Percentiles rank a stretch among this genome's conserved stretches.
phyloP scores from a whole-genome alignment of 2,888 invertebrate genomes.

The Eupithecia vulgata region DNA sequence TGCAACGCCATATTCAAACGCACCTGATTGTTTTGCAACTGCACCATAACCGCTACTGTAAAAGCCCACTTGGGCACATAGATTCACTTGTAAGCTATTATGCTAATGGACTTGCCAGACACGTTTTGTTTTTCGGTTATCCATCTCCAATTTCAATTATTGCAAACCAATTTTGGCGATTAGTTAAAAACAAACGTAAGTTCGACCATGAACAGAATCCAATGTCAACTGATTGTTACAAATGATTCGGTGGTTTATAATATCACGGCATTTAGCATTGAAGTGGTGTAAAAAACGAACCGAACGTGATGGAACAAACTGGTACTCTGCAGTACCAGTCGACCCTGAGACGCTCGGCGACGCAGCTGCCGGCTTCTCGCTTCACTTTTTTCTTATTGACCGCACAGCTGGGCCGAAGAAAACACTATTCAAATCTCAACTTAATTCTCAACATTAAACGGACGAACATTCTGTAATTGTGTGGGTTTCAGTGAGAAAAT shows the following conservation, averaged over 20 bases:
- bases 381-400: constrained; percentile 55
- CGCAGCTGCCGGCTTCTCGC: constrained; percentile 66
- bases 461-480: constrained; percentile 36
- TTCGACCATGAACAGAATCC: constrained; percentile 50
- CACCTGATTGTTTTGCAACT: constrained; percentile 61
- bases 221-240: constrained; percentile 59
- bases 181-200: constrained; percentile 27
- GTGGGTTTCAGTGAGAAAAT: neutral
- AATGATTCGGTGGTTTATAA: constrained; percentile 60
- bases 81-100: constrained; percentile 19
- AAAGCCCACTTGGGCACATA: constrained; percentile 25
- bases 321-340: constrained; percentile 66
- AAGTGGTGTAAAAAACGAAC: constrained; percentile 68
- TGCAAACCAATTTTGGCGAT: constrained; percentile 34
- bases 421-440: constrained; percentile 45
- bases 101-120: constrained; percentile 20
- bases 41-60: constrained; percentile 54
- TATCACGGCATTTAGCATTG: constrained; percentile 63
- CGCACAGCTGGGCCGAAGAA: constrained; percentile 54
- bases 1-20: constrained; percentile 69
- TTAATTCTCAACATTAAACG: constrained; percentile 46
- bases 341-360: constrained; percentile 75
- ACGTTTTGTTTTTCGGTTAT: constrained; percentile 28
- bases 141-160: constrained; percentile 25
- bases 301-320: constrained; percentile 63